A percentile compares a stretch with the other conserved stretches of the same genome.
These are phyloP conservation scores for Scalopus aquaticus DNA, from an alignment of 2,113 vertebrate genomes.

Conservation along the genomic window DNA sequence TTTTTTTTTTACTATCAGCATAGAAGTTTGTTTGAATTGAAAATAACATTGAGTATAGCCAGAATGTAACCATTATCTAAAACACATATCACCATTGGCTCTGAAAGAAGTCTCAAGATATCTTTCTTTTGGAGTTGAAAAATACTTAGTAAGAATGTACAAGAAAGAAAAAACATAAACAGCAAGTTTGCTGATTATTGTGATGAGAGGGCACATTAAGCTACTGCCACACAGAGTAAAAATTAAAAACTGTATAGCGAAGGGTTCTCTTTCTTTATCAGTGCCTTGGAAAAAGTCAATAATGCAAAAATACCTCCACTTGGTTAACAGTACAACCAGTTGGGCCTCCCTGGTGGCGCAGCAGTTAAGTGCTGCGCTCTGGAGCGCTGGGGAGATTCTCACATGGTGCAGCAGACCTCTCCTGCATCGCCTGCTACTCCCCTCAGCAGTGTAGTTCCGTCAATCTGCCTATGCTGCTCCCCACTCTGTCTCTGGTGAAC, in stretches of 20 bases:
- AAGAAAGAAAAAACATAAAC: conserved; percentile 81
- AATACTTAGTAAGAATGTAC: conserved; percentile 78
- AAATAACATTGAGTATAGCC: no score
- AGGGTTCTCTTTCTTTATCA: no score
- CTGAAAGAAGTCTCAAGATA: conserved; percentile 70
- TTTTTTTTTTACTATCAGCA: conserved; percentile 68
- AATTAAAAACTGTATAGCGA: conserved; percentile 54
- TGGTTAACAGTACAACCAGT: conserved; percentile 14
- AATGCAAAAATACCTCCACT: conserved; percentile 50
- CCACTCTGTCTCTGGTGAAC: no score
- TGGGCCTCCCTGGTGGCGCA: no score
- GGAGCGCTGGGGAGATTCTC: no score
- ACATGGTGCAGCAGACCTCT: no score
- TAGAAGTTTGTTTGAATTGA: conserved; percentile 87
- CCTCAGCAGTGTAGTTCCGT: no score
- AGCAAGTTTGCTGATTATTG: conserved; percentile 74
- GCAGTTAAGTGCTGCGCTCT: no score
- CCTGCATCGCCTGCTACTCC: no score
- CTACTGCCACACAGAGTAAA: conserved; percentile 59
- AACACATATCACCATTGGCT: conserved; percentile 77
- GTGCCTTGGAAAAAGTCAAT: conserved; percentile 52
- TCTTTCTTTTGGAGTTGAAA: conserved; percentile 75
- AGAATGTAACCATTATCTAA: conserved; percentile 81
- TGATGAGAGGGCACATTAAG: conserved; percentile 60
- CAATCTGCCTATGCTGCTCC: no score